Evolutionary conservation across 1,140 invertebrate species (phyloP).

Genomic region (Penaeus japonicus): DNA sequence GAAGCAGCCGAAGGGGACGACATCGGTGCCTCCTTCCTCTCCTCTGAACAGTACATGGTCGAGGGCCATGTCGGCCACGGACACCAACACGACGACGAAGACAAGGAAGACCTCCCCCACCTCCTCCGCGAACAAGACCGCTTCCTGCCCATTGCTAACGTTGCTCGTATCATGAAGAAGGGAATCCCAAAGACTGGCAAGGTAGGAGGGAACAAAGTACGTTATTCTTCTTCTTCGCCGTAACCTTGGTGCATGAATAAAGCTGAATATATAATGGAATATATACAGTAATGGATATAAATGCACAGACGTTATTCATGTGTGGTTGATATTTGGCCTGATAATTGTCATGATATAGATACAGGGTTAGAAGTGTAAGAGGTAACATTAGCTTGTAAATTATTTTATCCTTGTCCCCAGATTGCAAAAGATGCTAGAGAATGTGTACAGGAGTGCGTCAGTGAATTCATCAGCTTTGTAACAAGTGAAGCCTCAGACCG

Average conservation of each 20-base stretch:
- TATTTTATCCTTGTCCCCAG: not conserved
- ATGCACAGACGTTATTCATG: not conserved
- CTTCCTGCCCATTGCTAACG: slow-evolving; percentile 97
- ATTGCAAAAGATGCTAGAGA: slow-evolving; percentile 93
- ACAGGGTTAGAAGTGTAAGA: no score
- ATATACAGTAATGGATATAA: not conserved
- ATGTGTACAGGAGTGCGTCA: slow-evolving; percentile 99
- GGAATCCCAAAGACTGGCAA: slow-evolving; percentile 96
- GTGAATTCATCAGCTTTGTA: slow-evolving; percentile 99
- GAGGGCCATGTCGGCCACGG: slow-evolving; percentile 37
- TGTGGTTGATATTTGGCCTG: not conserved
- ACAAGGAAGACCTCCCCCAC: slow-evolving; percentile 65
- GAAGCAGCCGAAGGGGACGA: slow-evolving; percentile 85
- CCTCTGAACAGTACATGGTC: slow-evolving; percentile 39
- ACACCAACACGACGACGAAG: slow-evolving; percentile 61
- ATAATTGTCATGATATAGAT: no score
- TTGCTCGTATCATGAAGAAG: slow-evolving; percentile 99
- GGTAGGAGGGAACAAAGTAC: slow-evolving; percentile 66
- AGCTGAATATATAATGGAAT: not conserved
- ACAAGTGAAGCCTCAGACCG: slow-evolving; percentile 84
- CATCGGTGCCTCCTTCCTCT: slow-evolving; percentile 72
- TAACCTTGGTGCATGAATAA: no score
- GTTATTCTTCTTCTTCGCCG: not conserved
- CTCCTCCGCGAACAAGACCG: slow-evolving; percentile 87
- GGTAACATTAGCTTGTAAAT: no score